These are phyloP conservation scores for Cricetomys ansorgei DNA, from an alignment of 2,113 vertebrate species.

Conservation along the genomic window DNA sequence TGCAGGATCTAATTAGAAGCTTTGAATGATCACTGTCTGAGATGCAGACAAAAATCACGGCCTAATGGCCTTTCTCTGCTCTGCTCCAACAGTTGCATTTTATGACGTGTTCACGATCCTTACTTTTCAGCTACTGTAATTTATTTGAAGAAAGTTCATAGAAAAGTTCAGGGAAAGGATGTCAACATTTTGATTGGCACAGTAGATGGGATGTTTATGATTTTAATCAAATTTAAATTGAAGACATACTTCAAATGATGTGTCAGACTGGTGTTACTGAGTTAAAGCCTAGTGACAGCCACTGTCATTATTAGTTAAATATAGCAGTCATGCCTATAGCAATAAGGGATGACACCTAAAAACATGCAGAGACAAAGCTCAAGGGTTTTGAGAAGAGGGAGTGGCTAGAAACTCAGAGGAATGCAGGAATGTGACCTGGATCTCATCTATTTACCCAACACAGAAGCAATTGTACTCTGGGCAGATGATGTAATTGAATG, in stretches of 20 bases:
- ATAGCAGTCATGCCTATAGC: slow-evolving; percentile 85
- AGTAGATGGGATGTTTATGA: slow-evolving; percentile 88
- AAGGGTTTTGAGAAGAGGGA: slow-evolving; percentile 86
- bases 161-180: slow-evolving; percentile 82
- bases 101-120: slow-evolving; percentile 56
- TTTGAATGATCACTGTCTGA: not conserved
- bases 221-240: slow-evolving; percentile 89
- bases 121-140: slow-evolving; percentile 66
- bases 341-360: slow-evolving; percentile 84
- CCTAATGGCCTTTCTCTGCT: slow-evolving; percentile 40
- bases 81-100: slow-evolving; percentile 37
- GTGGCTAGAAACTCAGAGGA: slow-evolving; percentile 82
- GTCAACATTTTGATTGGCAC: slow-evolving; percentile 87
- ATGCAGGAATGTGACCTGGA: slow-evolving; percentile 88
- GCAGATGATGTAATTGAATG: slow-evolving; percentile 75
- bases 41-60: slow-evolving; percentile 27
- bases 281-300: slow-evolving; percentile 90
- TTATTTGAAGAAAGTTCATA: slow-evolving; percentile 81
- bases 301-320: slow-evolving; percentile 89
- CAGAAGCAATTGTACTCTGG: slow-evolving; percentile 79
- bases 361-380: slow-evolving; percentile 87
- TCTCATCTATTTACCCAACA: slow-evolving; percentile 83
- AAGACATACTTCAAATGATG: slow-evolving; percentile 89
- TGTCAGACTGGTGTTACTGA: slow-evolving; percentile 91
- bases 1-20: not conserved